A percentile compares a stretch with the other conserved stretches of the same genome.
Conservation (phyloP, 2,888 invertebrate genomes). For the Hirtodrosophila alboralis region DNA sequence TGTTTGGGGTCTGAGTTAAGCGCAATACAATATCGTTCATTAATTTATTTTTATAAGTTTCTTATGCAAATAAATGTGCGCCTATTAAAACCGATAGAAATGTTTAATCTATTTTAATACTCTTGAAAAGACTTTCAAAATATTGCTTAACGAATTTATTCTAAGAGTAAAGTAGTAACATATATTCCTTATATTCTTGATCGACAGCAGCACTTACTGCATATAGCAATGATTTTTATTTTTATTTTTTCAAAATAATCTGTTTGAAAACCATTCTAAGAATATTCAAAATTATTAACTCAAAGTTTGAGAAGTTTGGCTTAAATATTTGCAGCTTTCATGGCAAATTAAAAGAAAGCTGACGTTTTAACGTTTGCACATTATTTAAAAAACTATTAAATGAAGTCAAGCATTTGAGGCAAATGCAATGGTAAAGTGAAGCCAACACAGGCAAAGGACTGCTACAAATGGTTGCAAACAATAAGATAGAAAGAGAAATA, state of each 20-base stretch:
- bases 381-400: conserved; percentile 61
- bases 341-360: not conserved
- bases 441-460: conserved; percentile 16
- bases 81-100: too few species aligned
- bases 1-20: not conserved
- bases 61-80: too few species aligned
- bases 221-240: too few species aligned
- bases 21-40: conserved; percentile 14
- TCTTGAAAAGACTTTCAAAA: too few species aligned
- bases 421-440: conserved; percentile 27
- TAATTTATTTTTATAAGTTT: conserved; percentile 1
- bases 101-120: too few species aligned
- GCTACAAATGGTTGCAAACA: conserved; percentile 33
- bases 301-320: conserved; percentile 4
- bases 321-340: conserved; percentile 7
- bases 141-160: too few species aligned
- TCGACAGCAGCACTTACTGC: too few species aligned
- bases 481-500: conserved; percentile 2
- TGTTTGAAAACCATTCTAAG: too few species aligned
- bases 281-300: too few species aligned
- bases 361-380: conserved; percentile 16
- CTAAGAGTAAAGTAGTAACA: too few species aligned
- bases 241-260: too few species aligned
- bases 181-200: too few species aligned
- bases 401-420: conserved; percentile 49